Evolutionary conservation across 2,888 invertebrate genomes (phyloP).

Genomic region (Clivina fossor): DNA sequence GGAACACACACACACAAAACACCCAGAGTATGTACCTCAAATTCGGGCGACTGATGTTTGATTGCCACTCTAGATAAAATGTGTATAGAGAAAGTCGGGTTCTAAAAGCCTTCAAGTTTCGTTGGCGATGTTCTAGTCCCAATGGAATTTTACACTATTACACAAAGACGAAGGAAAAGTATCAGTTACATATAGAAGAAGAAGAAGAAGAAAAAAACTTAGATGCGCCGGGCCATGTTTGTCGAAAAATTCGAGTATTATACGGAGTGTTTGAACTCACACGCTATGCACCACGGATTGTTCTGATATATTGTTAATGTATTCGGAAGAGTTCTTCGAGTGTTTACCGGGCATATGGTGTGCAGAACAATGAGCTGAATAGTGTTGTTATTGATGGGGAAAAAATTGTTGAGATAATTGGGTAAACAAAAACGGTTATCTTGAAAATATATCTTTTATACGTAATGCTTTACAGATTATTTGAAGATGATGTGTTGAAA

Average conservation of each 20-base stretch:
- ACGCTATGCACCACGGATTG: constrained; percentile 12
- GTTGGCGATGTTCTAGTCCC: no score
- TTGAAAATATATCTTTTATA: no score
- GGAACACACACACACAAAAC: no score
- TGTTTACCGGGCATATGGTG: constrained; percentile 6
- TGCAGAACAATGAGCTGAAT: constrained; percentile 7
- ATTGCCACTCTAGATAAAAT: constrained; percentile 29
- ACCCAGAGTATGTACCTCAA: no score
- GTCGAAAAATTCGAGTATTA: constrained; percentile 6
- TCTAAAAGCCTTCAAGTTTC: constrained; percentile 1
- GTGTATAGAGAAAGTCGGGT: constrained; percentile 11
- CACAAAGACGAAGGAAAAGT: constrained; percentile 22
- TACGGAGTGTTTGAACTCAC: constrained; percentile 7
- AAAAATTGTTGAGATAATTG: no score
- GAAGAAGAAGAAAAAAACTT: no score
- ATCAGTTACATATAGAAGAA: constrained; percentile 30
- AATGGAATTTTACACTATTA: constrained; percentile 26
- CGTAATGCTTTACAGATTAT: no score
- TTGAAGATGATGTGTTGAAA: no score
- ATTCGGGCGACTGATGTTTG: constrained; percentile 27
- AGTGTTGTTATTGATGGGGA: no score
- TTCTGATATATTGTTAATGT: constrained; percentile 1
- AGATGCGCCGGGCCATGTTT: no score
- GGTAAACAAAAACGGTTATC: no score
- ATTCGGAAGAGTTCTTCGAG: constrained; percentile 8